Percentiles rank a stretch among this genome's conserved stretches.
phyloP scores from a whole-genome alignment of 2,113 vertebrate species.

The Pseudopodoces humilis region DNA sequence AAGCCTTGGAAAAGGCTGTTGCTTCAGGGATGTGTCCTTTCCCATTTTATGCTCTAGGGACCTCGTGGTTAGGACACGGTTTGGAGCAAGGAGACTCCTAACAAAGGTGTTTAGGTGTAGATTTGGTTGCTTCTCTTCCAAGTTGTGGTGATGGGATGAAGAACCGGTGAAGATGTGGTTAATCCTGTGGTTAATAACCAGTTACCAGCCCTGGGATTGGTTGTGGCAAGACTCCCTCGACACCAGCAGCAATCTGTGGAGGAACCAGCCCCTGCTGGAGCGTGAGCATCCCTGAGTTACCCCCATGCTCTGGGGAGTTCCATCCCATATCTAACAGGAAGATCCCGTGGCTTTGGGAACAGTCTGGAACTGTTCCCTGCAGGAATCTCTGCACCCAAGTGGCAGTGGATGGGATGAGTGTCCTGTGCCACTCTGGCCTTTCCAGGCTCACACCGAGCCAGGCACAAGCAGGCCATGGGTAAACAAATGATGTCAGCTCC shows the following conservation, averaged over 20 bases:
- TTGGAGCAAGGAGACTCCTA: neutral
- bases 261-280: fast-evolving
- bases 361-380: neutral
- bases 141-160: neutral
- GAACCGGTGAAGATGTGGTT: neutral
- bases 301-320: neutral
- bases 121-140: neutral
- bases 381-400: neutral
- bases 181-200: neutral
- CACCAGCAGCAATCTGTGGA: neutral
- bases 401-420: neutral
- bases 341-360: neutral
- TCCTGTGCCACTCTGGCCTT: neutral
- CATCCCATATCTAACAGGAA: neutral
- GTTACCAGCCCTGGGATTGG: neutral
- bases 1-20: neutral
- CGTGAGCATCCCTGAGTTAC: fast-evolving
- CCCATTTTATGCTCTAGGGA: neutral
- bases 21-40: neutral
- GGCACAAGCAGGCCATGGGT: neutral
- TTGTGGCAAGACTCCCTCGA: fast-evolving
- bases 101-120: neutral
- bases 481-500: constrained; percentile 44
- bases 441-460: fast-evolving
- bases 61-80: fast-evolving